Evolutionary conservation across 2,113 vertebrate species (phyloP).

Genomic region (Arenaria interpres): DNA sequence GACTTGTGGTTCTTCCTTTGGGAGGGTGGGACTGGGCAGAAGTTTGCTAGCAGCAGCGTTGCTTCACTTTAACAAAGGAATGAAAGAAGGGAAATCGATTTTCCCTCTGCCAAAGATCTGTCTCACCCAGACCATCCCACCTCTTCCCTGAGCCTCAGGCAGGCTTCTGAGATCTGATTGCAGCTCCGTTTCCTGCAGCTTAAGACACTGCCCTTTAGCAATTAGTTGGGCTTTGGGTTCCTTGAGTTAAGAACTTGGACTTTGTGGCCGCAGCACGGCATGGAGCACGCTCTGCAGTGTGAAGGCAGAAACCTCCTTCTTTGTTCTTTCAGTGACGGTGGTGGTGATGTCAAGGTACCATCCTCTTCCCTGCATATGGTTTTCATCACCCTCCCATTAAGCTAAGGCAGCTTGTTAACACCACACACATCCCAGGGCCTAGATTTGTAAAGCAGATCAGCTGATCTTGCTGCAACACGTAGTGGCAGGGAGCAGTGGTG

Average conservation of each 20-base stretch:
- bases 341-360: background rate
- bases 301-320: background rate
- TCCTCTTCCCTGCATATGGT: background rate
- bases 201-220: background rate
- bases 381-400: background rate
- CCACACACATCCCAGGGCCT: background rate
- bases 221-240: background rate
- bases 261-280: background rate
- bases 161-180: background rate
- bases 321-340: background rate
- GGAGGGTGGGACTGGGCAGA: background rate
- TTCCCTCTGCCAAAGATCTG: background rate
- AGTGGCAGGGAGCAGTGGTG: background rate
- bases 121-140: background rate
- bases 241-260: background rate
- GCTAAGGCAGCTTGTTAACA: background rate
- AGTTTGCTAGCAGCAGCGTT: background rate
- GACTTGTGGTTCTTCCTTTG: background rate
- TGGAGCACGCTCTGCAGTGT: background rate
- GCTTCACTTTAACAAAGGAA: background rate
- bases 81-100: background rate
- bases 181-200: background rate
- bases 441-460: background rate
- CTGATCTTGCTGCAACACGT: background rate
- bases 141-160: background rate